Base-by-base conservation (phyloP, 1,140 invertebrate species). In the Plutomurus gul region DNA sequence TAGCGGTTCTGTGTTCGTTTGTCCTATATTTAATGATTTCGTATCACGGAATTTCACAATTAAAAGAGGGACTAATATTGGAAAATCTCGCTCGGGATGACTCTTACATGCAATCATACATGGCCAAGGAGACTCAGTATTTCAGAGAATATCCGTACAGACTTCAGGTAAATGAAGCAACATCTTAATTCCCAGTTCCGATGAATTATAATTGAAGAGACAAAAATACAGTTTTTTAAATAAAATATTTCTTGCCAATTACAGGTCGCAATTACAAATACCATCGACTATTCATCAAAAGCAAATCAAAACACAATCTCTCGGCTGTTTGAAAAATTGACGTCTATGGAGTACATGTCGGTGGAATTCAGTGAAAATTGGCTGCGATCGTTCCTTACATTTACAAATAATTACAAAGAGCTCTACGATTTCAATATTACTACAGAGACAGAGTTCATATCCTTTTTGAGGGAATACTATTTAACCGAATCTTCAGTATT, bases 121-220 rank as follows among this genome's bases (percentile, higher is more conserved):
- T 96, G 85, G 93, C 96, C 85, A 89, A 92, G 8, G 94, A 97
- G 86, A 94, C 96, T 84, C 89, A 90, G 76, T 96, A 94, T 86
- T 96, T 95, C 87, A 89, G 93, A 84, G 94, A 95, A 86, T 96
- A 94, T 87, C 94, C 95, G 0, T 96, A 96, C 85, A 91, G 93
- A 82, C 92, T 95, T 86, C 93, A 95, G 90, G 93, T 93, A 83
- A n/a, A n/a, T n/a, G n/a, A 25, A 51, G 11, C n/a, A n/a, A n/a
- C n/a, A 25, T 56, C n/a, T 43, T 13, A 2, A 43, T 13, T 43
- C 11, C 39, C 25, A n/a, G n/a, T n/a, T n/a, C n/a, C n/a, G n/a
- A n/a, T n/a, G n/a, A n/a, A n/a, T n/a, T n/a, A n/a, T n/a, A n/a
- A n/a, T n/a, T n/a, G n/a, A n/a, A n/a, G n/a, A n/a, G n/a, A n/a